A percentile compares a stretch with the other conserved stretches of the same genome.
Evolutionary conservation across 2,797 vertebrate species (phyloP).

Genomic region (Cryptoprocta ferox): DNA sequence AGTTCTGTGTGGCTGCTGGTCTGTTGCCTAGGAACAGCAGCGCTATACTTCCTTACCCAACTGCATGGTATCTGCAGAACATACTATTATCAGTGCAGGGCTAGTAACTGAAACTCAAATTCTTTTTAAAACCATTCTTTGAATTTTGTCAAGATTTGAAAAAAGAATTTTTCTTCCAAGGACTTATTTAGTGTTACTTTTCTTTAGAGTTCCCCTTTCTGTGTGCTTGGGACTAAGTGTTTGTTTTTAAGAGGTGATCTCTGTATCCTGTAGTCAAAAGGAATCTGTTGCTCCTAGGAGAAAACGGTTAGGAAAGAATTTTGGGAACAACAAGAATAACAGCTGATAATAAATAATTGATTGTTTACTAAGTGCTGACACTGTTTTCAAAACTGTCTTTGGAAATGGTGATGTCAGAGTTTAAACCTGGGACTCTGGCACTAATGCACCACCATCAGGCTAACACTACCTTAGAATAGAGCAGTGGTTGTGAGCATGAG

Average conservation of each 20-base stretch:
- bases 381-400: slow-evolving; percentile 15
- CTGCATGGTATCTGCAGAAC: slow-evolving; percentile 9
- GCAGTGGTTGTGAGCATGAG: not conserved
- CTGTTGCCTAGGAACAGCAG: slow-evolving; percentile 62
- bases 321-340: not conserved
- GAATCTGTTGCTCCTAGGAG: not conserved
- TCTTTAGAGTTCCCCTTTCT: not conserved
- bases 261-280: not conserved
- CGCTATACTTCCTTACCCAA: not conserved
- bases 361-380: not conserved
- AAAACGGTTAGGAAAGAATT: not conserved
- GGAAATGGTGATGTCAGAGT: not conserved
- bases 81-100: not conserved
- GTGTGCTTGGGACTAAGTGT: not conserved
- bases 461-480: rapidly evolving
- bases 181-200: not conserved
- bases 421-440: not conserved
- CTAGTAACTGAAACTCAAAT: slow-evolving; percentile 48
- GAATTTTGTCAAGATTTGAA: slow-evolving; percentile 12
- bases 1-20: not conserved
- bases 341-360: not conserved
- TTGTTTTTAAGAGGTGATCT: slow-evolving; percentile 14
- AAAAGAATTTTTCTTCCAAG: slow-evolving; percentile 33
- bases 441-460: rapidly evolving
- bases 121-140: slow-evolving; percentile 38